Percentiles rank a stretch among this genome's conserved stretches.
phyloP scores from a whole-genome alignment of 2,113 vertebrate genomes.

The Colius striatus region DNA sequence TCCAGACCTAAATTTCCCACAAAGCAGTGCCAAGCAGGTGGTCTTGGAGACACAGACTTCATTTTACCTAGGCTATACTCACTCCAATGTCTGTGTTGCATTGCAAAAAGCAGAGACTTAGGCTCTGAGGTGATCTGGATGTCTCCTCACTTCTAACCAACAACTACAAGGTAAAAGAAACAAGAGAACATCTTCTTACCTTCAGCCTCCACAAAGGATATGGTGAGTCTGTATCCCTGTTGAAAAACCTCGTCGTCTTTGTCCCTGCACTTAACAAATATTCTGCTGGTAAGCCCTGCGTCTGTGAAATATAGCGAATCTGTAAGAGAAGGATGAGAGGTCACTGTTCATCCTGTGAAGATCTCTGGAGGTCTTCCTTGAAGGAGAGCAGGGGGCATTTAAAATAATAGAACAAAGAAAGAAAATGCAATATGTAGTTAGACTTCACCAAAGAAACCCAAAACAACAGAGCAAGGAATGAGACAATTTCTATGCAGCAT shows the following conservation, averaged over 20 bases:
- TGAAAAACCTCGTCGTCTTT: conserved; percentile 99
- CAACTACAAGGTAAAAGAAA: neutral
- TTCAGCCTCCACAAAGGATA: conserved; percentile 98
- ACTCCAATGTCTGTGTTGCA: neutral
- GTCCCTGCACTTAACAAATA: conserved; percentile 98
- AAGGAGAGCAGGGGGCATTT: neutral
- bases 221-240: conserved; percentile 94
- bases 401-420: conserved; percentile 12
- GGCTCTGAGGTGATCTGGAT: neutral
- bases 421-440: neutral
- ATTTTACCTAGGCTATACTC: neutral
- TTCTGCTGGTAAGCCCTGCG: conserved; percentile 96
- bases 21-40: neutral
- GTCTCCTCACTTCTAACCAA: neutral
- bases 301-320: conserved; percentile 99
- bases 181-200: conserved; percentile 72
- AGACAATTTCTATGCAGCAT: neutral
- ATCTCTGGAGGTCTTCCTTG: neutral
- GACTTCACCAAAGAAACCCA: neutral
- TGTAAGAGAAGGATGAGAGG: conserved; percentile 73
- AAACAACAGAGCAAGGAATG: neutral
- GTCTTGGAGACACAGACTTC: neutral
- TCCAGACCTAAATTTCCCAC: neutral
- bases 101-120: neutral
- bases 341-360: conserved; percentile 31